These are phyloP conservation scores for Melieria picta DNA, from an alignment of 2,888 invertebrate species.

Conservation along the genomic window DNA sequence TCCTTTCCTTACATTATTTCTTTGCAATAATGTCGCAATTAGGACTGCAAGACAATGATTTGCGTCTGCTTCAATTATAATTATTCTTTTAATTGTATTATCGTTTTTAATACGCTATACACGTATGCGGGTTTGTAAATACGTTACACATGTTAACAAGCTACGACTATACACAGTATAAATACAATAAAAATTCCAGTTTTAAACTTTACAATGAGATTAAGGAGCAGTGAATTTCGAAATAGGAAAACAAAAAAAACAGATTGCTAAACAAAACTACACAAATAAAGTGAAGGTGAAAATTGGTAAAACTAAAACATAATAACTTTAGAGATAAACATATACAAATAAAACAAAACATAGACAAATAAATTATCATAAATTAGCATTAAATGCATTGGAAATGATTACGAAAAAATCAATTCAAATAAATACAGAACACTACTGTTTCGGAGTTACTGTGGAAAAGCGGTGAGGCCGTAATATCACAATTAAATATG, in stretches of 20 bases:
- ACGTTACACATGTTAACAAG: constrained; percentile 21
- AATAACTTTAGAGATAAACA: neutral
- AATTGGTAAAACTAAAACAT: neutral
- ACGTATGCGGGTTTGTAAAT: constrained; percentile 30
- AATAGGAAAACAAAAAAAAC: too few relatives aligned
- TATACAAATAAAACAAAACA: neutral
- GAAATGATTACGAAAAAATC: too few relatives aligned
- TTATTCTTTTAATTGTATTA: constrained; percentile 3
- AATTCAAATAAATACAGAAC: too few relatives aligned
- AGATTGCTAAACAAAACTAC: neutral
- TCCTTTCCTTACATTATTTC: constrained; percentile 3
- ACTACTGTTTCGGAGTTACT: too few relatives aligned
- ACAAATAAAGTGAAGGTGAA: neutral
- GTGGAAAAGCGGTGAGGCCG: too few relatives aligned
- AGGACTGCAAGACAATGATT: constrained; percentile 20
- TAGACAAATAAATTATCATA: neutral
- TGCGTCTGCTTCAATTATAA: neutral
- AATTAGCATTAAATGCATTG: too few relatives aligned
- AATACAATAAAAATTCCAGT: constrained; percentile 27
- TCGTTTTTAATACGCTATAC: constrained; percentile 18
- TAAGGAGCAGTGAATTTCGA: constrained; percentile 9
- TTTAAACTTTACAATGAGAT: constrained; percentile 26
- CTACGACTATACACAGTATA: constrained; percentile 36
- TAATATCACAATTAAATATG: constrained; percentile 33
- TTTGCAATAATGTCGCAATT: neutral